Conservation (phyloP, 2,888 invertebrate genomes). For the Periphyllus acericola region DNA sequence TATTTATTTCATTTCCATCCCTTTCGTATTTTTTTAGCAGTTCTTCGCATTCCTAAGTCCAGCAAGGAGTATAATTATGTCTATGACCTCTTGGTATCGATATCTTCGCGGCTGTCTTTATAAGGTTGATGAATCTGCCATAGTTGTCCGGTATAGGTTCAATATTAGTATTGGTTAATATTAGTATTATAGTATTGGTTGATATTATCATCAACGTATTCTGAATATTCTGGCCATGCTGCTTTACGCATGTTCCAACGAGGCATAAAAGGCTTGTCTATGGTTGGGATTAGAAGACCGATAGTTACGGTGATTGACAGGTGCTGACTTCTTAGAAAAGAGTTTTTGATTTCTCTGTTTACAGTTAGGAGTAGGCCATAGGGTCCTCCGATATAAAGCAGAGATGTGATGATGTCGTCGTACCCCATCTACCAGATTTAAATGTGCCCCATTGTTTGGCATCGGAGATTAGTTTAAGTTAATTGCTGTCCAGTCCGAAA, state of each 20-base stretch:
- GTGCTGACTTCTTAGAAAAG: slow-evolving; percentile 1
- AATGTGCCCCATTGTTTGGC: slow-evolving; percentile 27
- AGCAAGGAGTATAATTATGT: not conserved
- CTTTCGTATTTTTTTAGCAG: slow-evolving; percentile 5
- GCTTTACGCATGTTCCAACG: slow-evolving; percentile 21
- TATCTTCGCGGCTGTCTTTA: not conserved
- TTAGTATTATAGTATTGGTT: too few species aligned
- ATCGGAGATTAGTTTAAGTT: slow-evolving; percentile 7
- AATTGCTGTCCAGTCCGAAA: not conserved
- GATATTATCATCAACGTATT: slow-evolving; percentile 22
- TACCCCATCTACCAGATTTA: slow-evolving; percentile 27
- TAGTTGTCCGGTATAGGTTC: slow-evolving; percentile 1
- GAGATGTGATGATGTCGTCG: slow-evolving; percentile 17
- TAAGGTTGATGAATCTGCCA: not conserved
- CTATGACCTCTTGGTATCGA: not conserved
- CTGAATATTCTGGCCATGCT: not conserved
- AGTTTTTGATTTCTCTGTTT: not conserved
- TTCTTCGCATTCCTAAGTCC: not conserved
- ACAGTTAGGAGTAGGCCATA: not conserved
- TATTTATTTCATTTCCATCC: not conserved
- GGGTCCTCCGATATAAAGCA: not conserved
- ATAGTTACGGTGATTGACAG: not conserved
- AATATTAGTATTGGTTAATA: too few species aligned
- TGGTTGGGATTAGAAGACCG: slow-evolving; percentile 1
- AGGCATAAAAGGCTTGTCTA: slow-evolving; percentile 1